These are phyloP conservation scores for Ennomos fuscantarius DNA, from an alignment of 2,888 invertebrate species.

Conservation along the genomic window DNA sequence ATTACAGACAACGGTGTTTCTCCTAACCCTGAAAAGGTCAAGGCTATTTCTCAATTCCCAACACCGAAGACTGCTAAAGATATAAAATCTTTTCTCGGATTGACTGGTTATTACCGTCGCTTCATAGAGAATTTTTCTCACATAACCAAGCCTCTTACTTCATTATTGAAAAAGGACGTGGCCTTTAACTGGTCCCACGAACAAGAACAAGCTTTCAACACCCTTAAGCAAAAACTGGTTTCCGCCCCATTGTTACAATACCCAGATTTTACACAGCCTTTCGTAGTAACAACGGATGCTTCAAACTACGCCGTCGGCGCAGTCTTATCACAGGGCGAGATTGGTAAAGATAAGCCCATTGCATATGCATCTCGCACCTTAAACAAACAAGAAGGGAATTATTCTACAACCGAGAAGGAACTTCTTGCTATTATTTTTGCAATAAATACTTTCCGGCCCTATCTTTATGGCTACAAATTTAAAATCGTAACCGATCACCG, in stretches of 20 bases:
- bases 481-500: constrained; percentile 13
- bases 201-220: no score
- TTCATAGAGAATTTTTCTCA: constrained; percentile 1
- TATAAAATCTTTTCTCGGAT: constrained; percentile 7
- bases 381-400: constrained; percentile 10
- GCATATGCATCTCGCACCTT: constrained; percentile 6
- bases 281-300: no score
- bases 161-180: no score
- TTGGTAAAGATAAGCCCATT: background rate
- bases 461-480: constrained; percentile 10
- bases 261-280: no score
- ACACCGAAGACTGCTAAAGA: constrained; percentile 4
- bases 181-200: no score
- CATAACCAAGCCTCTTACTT: background rate
- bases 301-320: no score
- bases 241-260: no score
- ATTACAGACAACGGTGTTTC: no score
- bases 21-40: no score
- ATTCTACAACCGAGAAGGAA: constrained; percentile 8
- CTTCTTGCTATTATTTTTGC: background rate
- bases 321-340: no score
- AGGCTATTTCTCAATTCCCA: background rate
- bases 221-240: no score
- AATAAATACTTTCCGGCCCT: background rate
- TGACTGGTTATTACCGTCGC: constrained; percentile 3